phyloP scores from a whole-genome alignment of 2,888 invertebrate species.

The Girardia tigrina region DNA sequence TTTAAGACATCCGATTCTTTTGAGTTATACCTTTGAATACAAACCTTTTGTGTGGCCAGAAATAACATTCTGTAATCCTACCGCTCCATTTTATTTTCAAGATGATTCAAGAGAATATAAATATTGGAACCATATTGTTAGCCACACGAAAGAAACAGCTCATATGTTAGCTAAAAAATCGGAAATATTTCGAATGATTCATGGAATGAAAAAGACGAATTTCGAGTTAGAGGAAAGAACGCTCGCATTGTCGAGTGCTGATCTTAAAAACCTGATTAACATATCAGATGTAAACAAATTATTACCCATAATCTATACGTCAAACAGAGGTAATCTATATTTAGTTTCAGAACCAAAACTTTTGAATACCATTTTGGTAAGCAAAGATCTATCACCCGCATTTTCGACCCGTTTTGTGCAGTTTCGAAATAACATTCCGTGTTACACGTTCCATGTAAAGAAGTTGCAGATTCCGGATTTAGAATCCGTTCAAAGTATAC shows the following conservation, averaged over 20 bases:
- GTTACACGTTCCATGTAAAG: not conserved
- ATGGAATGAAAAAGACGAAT: not conserved
- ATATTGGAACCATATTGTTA: not conserved
- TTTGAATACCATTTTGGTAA: no score
- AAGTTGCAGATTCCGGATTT: not conserved
- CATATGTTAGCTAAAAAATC: not conserved
- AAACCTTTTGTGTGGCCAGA: constrained; percentile 16
- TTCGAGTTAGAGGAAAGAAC: not conserved
- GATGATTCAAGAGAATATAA: not conserved
- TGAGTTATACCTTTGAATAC: not conserved
- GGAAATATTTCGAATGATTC: not conserved
- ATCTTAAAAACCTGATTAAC: not conserved
- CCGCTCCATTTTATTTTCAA: not conserved
- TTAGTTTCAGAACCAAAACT: not conserved
- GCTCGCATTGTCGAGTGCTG: not conserved
- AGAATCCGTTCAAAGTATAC: not conserved
- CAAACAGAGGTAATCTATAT: not conserved
- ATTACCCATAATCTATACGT: not conserved
- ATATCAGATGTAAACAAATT: not conserved
- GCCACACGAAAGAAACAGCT: not conserved
- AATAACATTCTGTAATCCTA: constrained; percentile 20
- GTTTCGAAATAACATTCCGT: not conserved
- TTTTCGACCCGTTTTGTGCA: not conserved
- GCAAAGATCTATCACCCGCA: no score
- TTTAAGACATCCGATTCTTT: not conserved